These are phyloP conservation scores for Dendrocopos noguchii DNA, from an alignment of 2,113 vertebrate genomes.

Conservation along the genomic window DNA sequence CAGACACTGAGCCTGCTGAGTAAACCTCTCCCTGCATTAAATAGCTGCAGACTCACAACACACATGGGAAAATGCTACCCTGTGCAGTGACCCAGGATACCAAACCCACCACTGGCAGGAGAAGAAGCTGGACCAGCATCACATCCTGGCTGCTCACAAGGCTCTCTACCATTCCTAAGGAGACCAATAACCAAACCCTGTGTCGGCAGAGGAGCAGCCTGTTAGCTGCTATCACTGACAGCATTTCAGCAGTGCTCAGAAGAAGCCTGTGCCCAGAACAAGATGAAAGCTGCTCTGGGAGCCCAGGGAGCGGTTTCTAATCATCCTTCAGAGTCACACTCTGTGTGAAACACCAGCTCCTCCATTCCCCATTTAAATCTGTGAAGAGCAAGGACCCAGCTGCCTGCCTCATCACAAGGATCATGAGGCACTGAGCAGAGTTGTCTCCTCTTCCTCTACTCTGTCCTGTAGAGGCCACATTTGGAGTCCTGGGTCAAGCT, in stretches of 20 bases:
- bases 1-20: not conserved
- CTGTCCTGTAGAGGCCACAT: too few species aligned
- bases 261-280: too few species aligned
- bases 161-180: not conserved
- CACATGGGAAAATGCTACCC: rapidly evolving
- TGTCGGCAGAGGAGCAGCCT: rapidly evolving
- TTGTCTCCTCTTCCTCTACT: too few species aligned
- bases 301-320: not conserved
- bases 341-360: not conserved
- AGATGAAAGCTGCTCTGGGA: not conserved
- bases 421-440: rapidly evolving
- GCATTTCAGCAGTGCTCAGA: rapidly evolving
- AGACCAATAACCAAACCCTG: not conserved
- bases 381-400: not conserved
- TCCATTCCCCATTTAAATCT: rapidly evolving
- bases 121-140: not conserved
- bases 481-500: too few species aligned
- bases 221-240: not conserved
- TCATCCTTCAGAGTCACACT: rapidly evolving
- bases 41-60: not conserved
- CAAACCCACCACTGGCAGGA: not conserved
- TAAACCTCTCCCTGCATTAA: not conserved
- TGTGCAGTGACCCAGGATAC: not conserved
- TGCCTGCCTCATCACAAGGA: rapidly evolving
- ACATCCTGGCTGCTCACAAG: rapidly evolving